Evolutionary conservation across 2,797 vertebrate genomes (phyloP).

Genomic region (Enteromius trimaculatus): DNA sequence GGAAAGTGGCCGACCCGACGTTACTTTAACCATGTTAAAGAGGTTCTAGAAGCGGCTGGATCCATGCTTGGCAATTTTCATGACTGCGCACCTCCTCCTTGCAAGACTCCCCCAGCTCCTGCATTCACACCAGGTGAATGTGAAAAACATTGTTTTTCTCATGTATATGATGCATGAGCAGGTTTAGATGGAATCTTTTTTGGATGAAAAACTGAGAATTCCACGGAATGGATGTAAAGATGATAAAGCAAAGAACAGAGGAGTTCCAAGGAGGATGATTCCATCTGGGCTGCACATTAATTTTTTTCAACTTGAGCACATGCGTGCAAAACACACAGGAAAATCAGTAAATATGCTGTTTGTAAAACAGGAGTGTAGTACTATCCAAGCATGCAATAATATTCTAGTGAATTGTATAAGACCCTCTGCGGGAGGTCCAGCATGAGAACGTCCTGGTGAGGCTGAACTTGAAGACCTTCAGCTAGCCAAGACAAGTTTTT

Average conservation of each 20-base stretch:
- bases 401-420: not conserved
- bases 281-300: not conserved
- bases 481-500: not conserved
- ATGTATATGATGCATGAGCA: not conserved
- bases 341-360: not conserved
- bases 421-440: not conserved
- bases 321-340: not conserved
- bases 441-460: not conserved
- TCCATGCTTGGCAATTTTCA: conserved; percentile 66
- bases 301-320: not conserved
- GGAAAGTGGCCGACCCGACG: conserved; percentile 69
- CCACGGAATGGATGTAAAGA: not conserved
- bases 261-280: not conserved
- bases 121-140: conserved; percentile 70
- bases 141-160: not conserved
- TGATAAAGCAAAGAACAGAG: not conserved
- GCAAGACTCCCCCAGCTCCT: conserved; percentile 59
- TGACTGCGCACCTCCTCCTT: conserved; percentile 76
- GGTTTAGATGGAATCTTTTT: not conserved
- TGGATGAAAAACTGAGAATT: not conserved
- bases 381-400: not conserved
- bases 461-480: not conserved
- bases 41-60: conserved; percentile 70
- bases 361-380: not conserved
- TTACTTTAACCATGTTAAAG: conserved; percentile 79